These are phyloP conservation scores for Drosophila kurseongensis DNA, from an alignment of 1,140 invertebrate genomes.

Conservation along the genomic window DNA sequence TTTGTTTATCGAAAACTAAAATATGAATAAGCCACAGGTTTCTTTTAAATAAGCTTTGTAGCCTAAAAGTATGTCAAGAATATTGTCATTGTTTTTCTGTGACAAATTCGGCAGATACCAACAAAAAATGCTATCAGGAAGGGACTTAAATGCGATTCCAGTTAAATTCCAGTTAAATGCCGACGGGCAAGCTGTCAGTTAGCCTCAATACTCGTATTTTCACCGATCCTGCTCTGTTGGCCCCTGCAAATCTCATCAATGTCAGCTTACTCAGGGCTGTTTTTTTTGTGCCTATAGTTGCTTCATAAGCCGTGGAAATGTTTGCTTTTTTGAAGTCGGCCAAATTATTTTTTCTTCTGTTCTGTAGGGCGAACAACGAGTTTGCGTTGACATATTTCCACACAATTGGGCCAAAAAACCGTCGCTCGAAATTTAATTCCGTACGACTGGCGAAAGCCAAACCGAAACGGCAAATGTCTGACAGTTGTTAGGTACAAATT, in stretches of 20 bases:
- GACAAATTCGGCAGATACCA: neutral
- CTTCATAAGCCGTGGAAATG: conserved; percentile 29
- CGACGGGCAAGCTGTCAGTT: conserved; percentile 25
- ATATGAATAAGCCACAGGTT: too few species aligned
- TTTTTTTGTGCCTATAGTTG: neutral
- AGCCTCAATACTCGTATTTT: conserved; percentile 8
- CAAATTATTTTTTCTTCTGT: conserved; percentile 41
- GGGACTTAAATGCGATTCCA: conserved; percentile 7
- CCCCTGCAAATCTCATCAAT: conserved; percentile 67
- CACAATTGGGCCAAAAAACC: conserved; percentile 67
- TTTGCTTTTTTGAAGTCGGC: conserved; percentile 39
- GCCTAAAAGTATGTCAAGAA: too few species aligned
- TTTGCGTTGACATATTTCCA: conserved; percentile 63
- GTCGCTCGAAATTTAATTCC: conserved; percentile 69
- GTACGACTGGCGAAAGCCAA: conserved; percentile 43
- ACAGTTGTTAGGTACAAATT: conserved; percentile 66
- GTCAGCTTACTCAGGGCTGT: conserved; percentile 60
- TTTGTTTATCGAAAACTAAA: too few species aligned
- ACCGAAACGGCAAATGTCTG: conserved; percentile 42
- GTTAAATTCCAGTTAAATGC: conserved; percentile 42
- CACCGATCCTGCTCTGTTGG: neutral
- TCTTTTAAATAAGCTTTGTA: too few species aligned
- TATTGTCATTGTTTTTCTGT: neutral
- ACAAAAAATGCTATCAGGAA: neutral
- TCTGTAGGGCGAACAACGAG: conserved; percentile 9